These are phyloP conservation scores for Macrobrachium rosenbergii DNA, from an alignment of 1,140 invertebrate genomes.

Conservation along the genomic window DNA sequence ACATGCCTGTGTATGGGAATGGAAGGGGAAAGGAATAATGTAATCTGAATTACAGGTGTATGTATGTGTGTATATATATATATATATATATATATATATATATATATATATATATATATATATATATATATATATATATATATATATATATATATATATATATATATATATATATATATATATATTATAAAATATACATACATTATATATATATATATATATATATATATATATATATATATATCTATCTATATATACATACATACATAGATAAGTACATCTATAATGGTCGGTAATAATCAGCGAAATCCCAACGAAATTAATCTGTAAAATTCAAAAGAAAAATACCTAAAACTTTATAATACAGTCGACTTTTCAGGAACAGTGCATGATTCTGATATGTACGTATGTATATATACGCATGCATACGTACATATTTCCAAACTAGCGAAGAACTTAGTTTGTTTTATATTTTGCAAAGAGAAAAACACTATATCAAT, in stretches of 20 bases:
- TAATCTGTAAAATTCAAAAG: too few species aligned
- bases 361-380: too few species aligned
- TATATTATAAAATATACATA: not conserved
- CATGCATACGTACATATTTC: not conserved
- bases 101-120: conserved; percentile 22
- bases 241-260: not conserved
- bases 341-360: too few species aligned
- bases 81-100: conserved; percentile 22
- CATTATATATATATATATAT: conserved; percentile 9
- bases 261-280: not conserved
- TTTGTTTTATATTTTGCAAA: too few species aligned
- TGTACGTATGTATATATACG: not conserved
- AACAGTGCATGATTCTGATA: not conserved
- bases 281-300: too few species aligned
- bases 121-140: conserved; percentile 6
- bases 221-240: conserved; percentile 24
- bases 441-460: not conserved
- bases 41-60: too few species aligned
- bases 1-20: too few species aligned
- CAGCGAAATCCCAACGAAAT: too few species aligned
- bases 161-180: conserved; percentile 4
- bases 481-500: too few species aligned
- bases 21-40: too few species aligned
- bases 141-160: not conserved
- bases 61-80: conserved; percentile 6